phyloP scores from a whole-genome alignment of 1,140 invertebrate genomes.

The Dolichoris vasculosae region DNA sequence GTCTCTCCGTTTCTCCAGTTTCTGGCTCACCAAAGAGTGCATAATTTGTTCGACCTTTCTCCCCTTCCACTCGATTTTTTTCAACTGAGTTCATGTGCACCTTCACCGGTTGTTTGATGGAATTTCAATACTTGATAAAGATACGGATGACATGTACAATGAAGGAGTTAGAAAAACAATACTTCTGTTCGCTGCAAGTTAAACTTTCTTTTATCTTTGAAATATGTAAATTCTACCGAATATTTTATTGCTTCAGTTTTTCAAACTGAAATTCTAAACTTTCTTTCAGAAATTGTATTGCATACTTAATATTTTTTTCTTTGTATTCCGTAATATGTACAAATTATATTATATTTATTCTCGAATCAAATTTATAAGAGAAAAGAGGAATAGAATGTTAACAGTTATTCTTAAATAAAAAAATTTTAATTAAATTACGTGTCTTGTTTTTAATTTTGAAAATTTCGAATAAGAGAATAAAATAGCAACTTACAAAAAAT shows the following conservation, averaged over 20 bases:
- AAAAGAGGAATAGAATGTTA: too few relatives aligned
- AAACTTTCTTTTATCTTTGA: neutral
- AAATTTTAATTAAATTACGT: too few relatives aligned
- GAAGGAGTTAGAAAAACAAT: neutral
- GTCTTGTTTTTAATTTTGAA: neutral
- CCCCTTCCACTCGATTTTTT: neutral
- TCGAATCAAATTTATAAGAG: neutral
- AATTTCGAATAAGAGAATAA: neutral
- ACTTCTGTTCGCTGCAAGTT: neutral
- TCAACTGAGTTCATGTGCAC: neutral
- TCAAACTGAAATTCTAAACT: neutral
- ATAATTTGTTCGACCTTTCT: constrained; percentile 1
- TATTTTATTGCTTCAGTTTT: neutral
- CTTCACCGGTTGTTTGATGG: neutral
- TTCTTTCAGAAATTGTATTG: neutral
- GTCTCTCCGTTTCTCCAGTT: neutral
- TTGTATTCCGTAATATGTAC: neutral
- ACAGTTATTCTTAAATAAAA: too few relatives aligned
- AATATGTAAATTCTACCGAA: neutral
- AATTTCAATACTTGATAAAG: constrained; percentile 14
- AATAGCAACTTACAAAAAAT: neutral
- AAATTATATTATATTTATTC: neutral
- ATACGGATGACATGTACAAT: neutral
- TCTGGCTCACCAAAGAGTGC: neutral
- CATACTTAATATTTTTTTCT: neutral